Conservation (phyloP, 2,888 invertebrate genomes). For the Lysandra coridon region DNA sequence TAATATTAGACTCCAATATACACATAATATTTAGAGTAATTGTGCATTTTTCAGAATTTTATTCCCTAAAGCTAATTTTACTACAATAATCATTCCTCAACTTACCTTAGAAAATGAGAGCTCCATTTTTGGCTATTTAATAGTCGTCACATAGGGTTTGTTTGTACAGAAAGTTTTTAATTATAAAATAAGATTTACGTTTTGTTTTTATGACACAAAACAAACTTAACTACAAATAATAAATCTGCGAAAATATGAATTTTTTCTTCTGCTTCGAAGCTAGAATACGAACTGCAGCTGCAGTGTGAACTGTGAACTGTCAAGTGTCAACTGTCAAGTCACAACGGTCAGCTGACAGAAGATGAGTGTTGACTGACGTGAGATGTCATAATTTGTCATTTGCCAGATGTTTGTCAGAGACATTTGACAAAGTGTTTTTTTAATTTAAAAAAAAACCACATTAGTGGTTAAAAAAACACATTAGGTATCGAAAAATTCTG, state of each 20-base stretch:
- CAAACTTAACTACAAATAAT: background rate
- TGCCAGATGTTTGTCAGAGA: background rate
- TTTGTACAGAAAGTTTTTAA: background rate
- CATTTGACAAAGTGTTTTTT: too few relatives aligned
- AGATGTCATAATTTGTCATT: background rate
- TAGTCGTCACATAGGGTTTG: background rate
- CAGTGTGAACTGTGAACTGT: background rate
- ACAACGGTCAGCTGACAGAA: background rate
- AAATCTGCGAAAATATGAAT: background rate
- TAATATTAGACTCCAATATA: background rate
- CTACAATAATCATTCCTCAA: conserved; percentile 16
- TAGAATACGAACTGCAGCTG: background rate
- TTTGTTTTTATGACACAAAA: background rate
- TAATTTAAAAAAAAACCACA: too few relatives aligned
- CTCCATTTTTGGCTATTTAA: conserved; percentile 35
- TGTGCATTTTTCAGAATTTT: background rate
- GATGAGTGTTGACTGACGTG: background rate
- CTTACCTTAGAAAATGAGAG: conserved; percentile 40
- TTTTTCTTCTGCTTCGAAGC: background rate
- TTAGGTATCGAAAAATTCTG: too few relatives aligned
- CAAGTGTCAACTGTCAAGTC: background rate
- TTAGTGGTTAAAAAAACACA: too few relatives aligned
- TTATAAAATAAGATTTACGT: background rate
- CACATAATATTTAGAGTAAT: background rate
- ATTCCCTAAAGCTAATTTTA: too few relatives aligned